Conservation (phyloP, 1,140 invertebrate genomes). For the Papilio xuthus region DNA sequence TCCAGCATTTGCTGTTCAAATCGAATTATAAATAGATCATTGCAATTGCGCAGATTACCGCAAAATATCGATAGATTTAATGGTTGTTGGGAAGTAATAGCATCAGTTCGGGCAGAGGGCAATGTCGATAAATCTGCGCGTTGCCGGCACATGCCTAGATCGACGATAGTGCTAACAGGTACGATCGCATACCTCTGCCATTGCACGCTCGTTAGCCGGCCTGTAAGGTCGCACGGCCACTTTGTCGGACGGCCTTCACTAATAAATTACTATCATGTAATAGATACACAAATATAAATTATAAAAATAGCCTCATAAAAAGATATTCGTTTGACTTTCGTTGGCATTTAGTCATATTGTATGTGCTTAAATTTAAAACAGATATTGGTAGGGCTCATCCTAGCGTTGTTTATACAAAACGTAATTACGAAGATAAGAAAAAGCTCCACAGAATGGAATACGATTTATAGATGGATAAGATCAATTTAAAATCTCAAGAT, state of each 20-base stretch:
- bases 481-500: not conserved
- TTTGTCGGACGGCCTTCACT: constrained; percentile 35
- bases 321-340: not conserved
- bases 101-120: constrained; percentile 35
- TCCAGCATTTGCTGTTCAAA: not conserved
- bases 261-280: constrained; percentile 27
- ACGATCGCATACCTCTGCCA: constrained; percentile 25
- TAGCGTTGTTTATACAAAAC: too few relatives aligned
- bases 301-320: not conserved
- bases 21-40: not conserved
- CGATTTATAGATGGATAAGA: not conserved
- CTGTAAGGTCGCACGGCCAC: constrained; percentile 29
- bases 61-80: constrained; percentile 37
- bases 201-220: constrained; percentile 35
- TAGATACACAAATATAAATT: not conserved
- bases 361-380: too few relatives aligned
- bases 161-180: constrained; percentile 27
- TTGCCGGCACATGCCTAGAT: constrained; percentile 39
- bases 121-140: constrained; percentile 35
- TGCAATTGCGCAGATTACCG: not conserved
- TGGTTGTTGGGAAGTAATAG: constrained; percentile 14
- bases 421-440: too few relatives aligned
- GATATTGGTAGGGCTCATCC: too few relatives aligned
- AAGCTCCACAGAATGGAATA: not conserved
- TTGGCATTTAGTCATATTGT: too few relatives aligned